A percentile compares a stretch with the other conserved stretches of the same genome.
These are phyloP conservation scores for Harpalus rufipes DNA, from an alignment of 2,888 invertebrate species.

Conservation along the genomic window DNA sequence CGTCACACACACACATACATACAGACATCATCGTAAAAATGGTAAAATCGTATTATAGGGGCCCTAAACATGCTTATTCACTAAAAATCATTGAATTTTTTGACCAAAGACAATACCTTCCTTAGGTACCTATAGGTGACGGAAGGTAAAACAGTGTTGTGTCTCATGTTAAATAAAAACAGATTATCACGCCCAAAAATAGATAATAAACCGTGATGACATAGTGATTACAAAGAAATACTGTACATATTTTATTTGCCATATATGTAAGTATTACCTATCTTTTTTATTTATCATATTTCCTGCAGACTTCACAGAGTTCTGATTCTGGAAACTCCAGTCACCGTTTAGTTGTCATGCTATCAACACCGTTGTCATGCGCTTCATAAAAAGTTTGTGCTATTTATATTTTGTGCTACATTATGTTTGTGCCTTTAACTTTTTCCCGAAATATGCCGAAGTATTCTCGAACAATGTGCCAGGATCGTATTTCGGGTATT, in stretches of 20 bases:
- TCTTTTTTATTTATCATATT: not conserved
- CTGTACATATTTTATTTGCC: not conserved
- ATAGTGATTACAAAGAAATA: not conserved
- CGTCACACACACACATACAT: too few relatives aligned
- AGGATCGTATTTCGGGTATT: slow-evolving; percentile 52
- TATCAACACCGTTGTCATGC: not conserved
- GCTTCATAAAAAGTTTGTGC: slow-evolving; percentile 12
- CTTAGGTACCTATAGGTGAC: too few relatives aligned
- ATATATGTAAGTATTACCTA: not conserved
- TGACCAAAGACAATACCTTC: too few relatives aligned
- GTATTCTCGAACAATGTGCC: slow-evolving; percentile 56
- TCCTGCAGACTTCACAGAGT: not conserved
- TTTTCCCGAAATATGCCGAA: slow-evolving; percentile 61
- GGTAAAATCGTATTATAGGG: too few relatives aligned
- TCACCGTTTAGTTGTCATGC: not conserved
- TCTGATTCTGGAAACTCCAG: not conserved
- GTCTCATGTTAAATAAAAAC: too few relatives aligned
- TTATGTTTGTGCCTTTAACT: slow-evolving; percentile 55
- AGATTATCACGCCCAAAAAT: too few relatives aligned
- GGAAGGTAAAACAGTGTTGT: too few relatives aligned
- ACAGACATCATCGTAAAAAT: too few relatives aligned
- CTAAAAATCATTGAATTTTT: too few relatives aligned
- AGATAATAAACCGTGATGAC: not conserved
- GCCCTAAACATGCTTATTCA: too few relatives aligned
- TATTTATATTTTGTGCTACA: slow-evolving; percentile 39